Evolutionary conservation across 2,797 vertebrate species (phyloP), one percentile per base, ranked within the genome.

Genomic region (Petrocephalus schoutedeni): DNA sequence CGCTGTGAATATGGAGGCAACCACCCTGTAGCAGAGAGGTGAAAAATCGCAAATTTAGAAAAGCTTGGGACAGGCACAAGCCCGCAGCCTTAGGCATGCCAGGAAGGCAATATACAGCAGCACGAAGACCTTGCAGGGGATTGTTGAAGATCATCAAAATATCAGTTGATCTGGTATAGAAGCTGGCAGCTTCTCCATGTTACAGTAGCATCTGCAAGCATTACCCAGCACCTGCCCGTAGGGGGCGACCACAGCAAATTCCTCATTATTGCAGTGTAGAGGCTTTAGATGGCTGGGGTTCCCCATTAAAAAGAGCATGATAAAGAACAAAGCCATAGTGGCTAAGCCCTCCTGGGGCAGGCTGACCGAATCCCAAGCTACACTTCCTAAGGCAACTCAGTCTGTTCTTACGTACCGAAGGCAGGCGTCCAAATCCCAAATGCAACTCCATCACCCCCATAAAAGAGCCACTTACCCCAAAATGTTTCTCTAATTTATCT

Each of bases 291-390:
- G 36, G 2, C 6, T 41, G 36, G 71, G 36, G 14, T n/a, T 9
- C 36, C 32, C 41, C 36, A n/a, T 41, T n/a, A 77, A 36, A 36
- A 74, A 74, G 6, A 41, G 14, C 71, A 41, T 51, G 45, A 87
- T 82, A 82, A 61, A 61, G 89, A 90, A 89, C 86, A 49, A 89
- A 89, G 86, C 87, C 16, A 21, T 88, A 85, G 21, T 28, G 58
- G 71, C 56, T 56, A 45, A 71, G 82, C n/a, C 2, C 61, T 77
- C 74, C n/a, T 49, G 49, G 83, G 80, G 58, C 16, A 85, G 32
- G 28, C 36, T 74, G 71, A 41, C 32, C 4, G 5, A 36, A 41
- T 74, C 36, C 67, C 41, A 9, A 57, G 36, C 21, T 14, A 19
- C 21, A 32, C 36, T 59, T 19, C 58, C 51, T 23, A 23, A 51